Evolutionary conservation across 2,113 vertebrate genomes (phyloP).

Genomic region (Varanus salvator): DNA sequence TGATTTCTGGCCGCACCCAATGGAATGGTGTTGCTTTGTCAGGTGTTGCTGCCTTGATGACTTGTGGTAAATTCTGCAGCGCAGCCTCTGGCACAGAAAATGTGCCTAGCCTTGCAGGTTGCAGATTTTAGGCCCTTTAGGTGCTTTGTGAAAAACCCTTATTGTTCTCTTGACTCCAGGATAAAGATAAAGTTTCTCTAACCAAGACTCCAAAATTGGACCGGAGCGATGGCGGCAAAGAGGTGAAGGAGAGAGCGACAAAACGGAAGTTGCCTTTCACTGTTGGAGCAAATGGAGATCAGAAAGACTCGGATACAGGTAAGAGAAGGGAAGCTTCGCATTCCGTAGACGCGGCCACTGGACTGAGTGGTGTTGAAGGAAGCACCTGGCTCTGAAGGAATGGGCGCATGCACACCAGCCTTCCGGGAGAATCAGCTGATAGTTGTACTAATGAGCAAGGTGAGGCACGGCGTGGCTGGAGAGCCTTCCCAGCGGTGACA

Average conservation of each 20-base stretch:
- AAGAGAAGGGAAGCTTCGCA: background rate
- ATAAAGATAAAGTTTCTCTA: constrained; percentile 99
- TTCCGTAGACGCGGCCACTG: rapidly evolving
- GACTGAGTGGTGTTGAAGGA: background rate
- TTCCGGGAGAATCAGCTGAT: too few relatives aligned
- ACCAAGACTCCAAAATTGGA: constrained; percentile 99
- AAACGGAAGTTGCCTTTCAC: constrained; percentile 98
- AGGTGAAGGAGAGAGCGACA: constrained; percentile 96
- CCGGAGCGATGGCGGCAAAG: constrained; percentile 96
- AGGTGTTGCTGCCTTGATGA: background rate
- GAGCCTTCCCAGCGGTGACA: background rate
- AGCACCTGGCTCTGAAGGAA: background rate
- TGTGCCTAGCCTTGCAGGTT: background rate
- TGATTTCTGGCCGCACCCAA: background rate
- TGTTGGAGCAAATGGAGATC: constrained; percentile 98
- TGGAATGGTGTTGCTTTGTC: background rate
- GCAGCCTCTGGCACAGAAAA: background rate
- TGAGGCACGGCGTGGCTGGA: background rate
- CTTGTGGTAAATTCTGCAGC: background rate
- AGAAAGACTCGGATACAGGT: constrained; percentile 99
- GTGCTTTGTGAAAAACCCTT: background rate
- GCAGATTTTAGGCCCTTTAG: background rate
- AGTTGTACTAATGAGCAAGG: background rate
- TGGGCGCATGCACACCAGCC: background rate
- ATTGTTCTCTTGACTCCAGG: constrained; percentile 77